phyloP scores from a whole-genome alignment of 2,888 invertebrate species.

The Leptinotarsa juncta region DNA sequence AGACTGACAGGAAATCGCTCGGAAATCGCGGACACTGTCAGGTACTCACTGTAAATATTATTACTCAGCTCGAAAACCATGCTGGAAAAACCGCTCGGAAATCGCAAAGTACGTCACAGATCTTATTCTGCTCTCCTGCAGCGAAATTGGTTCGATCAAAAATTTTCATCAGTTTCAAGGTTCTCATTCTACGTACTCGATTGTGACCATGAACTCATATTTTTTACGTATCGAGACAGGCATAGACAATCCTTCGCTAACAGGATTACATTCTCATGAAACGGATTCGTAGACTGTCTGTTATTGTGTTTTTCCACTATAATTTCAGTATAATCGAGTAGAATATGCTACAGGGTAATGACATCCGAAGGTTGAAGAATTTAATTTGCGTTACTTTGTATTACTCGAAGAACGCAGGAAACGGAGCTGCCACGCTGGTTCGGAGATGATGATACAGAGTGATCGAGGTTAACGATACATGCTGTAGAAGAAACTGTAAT shows the following conservation, averaged over 20 bases:
- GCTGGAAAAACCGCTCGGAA: no score
- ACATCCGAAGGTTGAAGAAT: slow-evolving; percentile 44
- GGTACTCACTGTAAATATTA: no score
- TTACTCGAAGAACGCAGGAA: slow-evolving; percentile 19
- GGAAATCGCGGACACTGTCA: no score
- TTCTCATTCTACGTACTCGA: slow-evolving; percentile 5
- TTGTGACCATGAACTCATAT: slow-evolving; percentile 19
- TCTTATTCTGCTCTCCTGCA: neutral
- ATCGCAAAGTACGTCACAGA: no score
- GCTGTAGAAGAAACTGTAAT: no score
- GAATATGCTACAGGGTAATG: slow-evolving; percentile 40
- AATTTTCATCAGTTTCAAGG: slow-evolving; percentile 6
- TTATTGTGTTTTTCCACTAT: slow-evolving; percentile 38
- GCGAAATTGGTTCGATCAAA: neutral
- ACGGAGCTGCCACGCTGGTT: slow-evolving; percentile 13
- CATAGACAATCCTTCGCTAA: slow-evolving; percentile 21
- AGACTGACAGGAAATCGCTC: no score
- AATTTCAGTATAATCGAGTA: slow-evolving; percentile 38
- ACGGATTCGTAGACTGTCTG: slow-evolving; percentile 28
- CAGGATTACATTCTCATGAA: slow-evolving; percentile 28
- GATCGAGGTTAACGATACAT: neutral
- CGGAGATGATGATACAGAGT: neutral
- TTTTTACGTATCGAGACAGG: slow-evolving; percentile 7
- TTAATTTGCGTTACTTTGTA: slow-evolving; percentile 32
- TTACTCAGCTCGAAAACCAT: no score